Base-by-base conservation (phyloP, 2,797 vertebrate species). In the Xiphophorus birchmanni region DNA sequence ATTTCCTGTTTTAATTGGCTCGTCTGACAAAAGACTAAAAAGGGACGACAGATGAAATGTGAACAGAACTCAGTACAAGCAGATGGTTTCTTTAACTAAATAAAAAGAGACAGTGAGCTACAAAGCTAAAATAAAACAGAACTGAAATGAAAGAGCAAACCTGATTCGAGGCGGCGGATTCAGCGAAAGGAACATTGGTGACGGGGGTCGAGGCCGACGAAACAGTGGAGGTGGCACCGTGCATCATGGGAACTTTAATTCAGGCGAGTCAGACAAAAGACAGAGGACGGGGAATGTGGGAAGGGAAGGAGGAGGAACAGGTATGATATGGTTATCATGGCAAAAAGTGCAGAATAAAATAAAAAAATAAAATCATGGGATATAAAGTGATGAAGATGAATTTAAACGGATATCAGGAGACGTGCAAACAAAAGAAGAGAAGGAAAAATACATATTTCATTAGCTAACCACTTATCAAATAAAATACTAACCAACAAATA, bases 201-300 rank as follows among this genome's bases (percentile, higher is more conserved):
- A 97, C 97, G 95, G 97, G 96, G 96, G 97, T 96, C 96, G 98
- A 96, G 96, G 97, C 96, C 96, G 98, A 97, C 95, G 98, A 97
- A 96, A 99, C 97, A 97, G 97, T 97, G 97, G 98, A 96, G 96
- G 97, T 96, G 97, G 97, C 97, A 97, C 97, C 96, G 97, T 99
- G 98, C 98, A 99, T 98, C 98, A 99, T 97, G 97, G 98, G 97
- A 96, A 99, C 98, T 99, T 96, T 98, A 97, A 96, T 97, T 96
- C 97, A 96, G 97, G 97, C 97, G 96, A 96, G 96, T 97, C 95
- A 97, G 97, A 97, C 97, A 96, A 96, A 94, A 97, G 95, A 97
- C 96, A 96, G 95, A 95, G 89, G 96, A 96, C 83, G 90, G 94
- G 93, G 95, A n/a, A 96, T 97, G 94, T 96, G 96, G 96, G 94